A percentile compares a stretch with the other conserved stretches of the same genome.
phyloP scores from a whole-genome alignment of 2,888 invertebrate genomes.

The Mesorhabditis belari region DNA sequence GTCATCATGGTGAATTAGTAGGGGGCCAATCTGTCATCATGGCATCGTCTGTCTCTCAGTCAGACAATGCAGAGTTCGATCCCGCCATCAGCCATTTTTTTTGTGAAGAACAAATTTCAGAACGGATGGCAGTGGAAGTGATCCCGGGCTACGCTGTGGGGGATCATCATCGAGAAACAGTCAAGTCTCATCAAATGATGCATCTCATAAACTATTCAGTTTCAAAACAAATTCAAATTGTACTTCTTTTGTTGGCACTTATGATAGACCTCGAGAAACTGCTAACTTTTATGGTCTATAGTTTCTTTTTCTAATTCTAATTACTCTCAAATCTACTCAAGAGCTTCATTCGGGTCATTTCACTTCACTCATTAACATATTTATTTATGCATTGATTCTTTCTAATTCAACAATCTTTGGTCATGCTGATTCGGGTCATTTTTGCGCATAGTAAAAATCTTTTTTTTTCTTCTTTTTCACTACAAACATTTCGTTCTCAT shows the following conservation, averaged over 20 bases:
- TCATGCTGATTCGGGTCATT: no score
- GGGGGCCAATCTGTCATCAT: background rate
- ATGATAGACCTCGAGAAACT: constrained; percentile 10
- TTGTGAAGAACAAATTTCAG: constrained; percentile 10
- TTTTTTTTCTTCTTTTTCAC: no score
- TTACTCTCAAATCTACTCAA: background rate
- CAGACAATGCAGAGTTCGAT: background rate
- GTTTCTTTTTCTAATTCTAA: background rate
- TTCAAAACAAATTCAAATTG: constrained; percentile 21
- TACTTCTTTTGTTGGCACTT: constrained; percentile 23
- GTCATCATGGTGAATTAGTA: background rate
- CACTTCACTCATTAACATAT: no score
- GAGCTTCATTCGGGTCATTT: no score
- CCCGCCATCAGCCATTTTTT: background rate
- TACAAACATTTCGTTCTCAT: no score
- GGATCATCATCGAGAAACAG: constrained; percentile 30
- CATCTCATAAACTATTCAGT: constrained; percentile 19
- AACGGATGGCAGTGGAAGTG: constrained; percentile 27
- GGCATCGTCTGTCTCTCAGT: background rate
- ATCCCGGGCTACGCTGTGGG: constrained; percentile 25
- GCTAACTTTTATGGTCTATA: background rate
- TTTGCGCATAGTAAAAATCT: no score
- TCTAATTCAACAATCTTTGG: no score
- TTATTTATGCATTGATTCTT: no score
- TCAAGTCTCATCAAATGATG: constrained; percentile 32